phyloP scores from a whole-genome alignment of 1,140 invertebrate genomes.

The Brevipalpus yothersi region DNA sequence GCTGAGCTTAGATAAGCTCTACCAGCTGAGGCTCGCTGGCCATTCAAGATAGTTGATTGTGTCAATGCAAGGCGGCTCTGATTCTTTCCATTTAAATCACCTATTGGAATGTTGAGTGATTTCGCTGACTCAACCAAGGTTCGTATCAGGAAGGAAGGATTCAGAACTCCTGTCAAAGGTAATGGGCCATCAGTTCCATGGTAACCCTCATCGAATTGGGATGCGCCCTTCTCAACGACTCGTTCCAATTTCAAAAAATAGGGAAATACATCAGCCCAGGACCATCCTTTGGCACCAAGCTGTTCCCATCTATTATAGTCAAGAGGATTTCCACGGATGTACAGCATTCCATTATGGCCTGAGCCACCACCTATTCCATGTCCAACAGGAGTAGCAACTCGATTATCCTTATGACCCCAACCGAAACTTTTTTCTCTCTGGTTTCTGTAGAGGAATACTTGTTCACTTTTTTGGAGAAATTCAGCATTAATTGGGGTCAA shows the following conservation, averaged over 20 bases:
- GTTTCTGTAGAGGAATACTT: slow-evolving; percentile 51
- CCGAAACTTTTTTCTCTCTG: slow-evolving; percentile 18
- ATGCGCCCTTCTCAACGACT: background rate
- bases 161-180: too few species aligned
- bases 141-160: too few species aligned
- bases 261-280: slow-evolving; percentile 51
- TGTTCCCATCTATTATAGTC: slow-evolving; percentile 84
- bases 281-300: slow-evolving; percentile 74
- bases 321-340: slow-evolving; percentile 64
- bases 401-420: slow-evolving; percentile 28
- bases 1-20: too few species aligned
- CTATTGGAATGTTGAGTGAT: too few species aligned
- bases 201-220: too few species aligned
- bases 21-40: too few species aligned
- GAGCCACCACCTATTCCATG: slow-evolving; percentile 39
- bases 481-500: background rate
- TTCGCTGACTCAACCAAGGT: too few species aligned
- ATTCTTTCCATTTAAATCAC: too few species aligned
- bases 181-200: too few species aligned
- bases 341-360: slow-evolving; percentile 79
- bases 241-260: slow-evolving; percentile 65
- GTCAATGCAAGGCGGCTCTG: too few species aligned
- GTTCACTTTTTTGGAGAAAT: slow-evolving; percentile 37
- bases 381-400: slow-evolving; percentile 18
- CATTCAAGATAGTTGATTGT: too few species aligned